Base-by-base conservation (phyloP, 2,113 vertebrate genomes). In the Promerops cafer region DNA sequence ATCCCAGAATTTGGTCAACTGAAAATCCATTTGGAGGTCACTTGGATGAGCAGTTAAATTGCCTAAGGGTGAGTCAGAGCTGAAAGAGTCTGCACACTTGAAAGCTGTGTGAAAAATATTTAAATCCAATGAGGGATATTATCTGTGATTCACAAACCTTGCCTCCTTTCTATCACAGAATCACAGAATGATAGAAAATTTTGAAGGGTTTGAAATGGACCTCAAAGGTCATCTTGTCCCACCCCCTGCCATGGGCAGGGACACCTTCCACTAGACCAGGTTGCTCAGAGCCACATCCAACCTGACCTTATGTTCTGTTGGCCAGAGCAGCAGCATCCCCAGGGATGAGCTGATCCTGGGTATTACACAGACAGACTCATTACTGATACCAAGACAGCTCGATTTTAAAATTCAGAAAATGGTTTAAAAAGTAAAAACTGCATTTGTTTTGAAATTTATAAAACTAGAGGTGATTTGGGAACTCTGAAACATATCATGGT, bases 361-460 rank as follows among this genome's bases (percentile, higher is more conserved):
- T 19, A 13, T 27, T 60, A 31, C 9, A 35, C 6, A 53, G 53
- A 26, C 35, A 61, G 15, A 44, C 7, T 65, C 22, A 11, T 65
- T 16, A 27, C 9, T 59, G 33, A 49, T 8, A 35, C 7, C 0
- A 1, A 91, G 50, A 57, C 1, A 35, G n/a, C 16, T 90, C 0
- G 0, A 37, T 52, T 66, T 80, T 52, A 42, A 94, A 81, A 61
- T 64, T 35, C 44, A 81, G 45, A 35, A 75, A 77, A 59, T 1
- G 0, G 19, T 10, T 78, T 63, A 4, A 87, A 79, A 85, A 11
- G 6, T 2, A 8, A 79, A 69, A 60, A n/a, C 6, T 56, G 8
- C 16, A 21, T 60, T 80, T 72, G 5, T 24, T 86, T 77, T 49
- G 10, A 37, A 79, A 64, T 76, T 61, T 17, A 30, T 53, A 61